These are phyloP conservation scores for Myxocyprinus asiaticus DNA, from an alignment of 2,113 vertebrate genomes.

Conservation along the genomic window DNA sequence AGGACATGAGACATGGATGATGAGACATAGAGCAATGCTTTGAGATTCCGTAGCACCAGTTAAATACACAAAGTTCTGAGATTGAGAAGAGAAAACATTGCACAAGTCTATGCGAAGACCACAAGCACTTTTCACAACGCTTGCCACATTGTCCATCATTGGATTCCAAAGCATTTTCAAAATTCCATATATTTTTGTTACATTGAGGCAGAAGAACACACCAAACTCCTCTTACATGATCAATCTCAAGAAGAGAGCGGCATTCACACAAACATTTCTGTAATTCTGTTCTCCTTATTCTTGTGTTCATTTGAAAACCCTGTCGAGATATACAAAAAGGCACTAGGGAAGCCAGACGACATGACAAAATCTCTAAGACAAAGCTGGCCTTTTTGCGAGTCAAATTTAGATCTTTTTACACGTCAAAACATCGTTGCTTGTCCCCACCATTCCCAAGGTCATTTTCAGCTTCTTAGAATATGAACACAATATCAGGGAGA, in stretches of 20 bases:
- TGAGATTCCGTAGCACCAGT: slow-evolving; percentile 80
- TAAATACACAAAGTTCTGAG: slow-evolving; percentile 79
- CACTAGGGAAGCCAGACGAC: slow-evolving; percentile 76
- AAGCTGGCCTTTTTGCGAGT: slow-evolving; percentile 65
- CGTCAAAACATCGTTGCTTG: slow-evolving; percentile 16
- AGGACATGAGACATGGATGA: slow-evolving; percentile 55
- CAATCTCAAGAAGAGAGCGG: slow-evolving; percentile 27
- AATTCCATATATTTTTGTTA: background rate
- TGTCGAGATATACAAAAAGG: slow-evolving; percentile 76
- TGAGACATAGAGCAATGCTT: slow-evolving; percentile 67
- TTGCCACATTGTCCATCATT: slow-evolving; percentile 44
- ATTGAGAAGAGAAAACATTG: slow-evolving; percentile 83
- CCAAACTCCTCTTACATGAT: slow-evolving; percentile 16
- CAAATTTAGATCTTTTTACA: slow-evolving; percentile 46
- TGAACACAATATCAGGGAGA: background rate
- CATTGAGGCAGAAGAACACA: slow-evolving; percentile 9
- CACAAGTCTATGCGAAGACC: slow-evolving; percentile 60
- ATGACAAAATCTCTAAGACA: slow-evolving; percentile 55
- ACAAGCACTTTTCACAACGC: slow-evolving; percentile 49
- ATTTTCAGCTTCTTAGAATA: slow-evolving; percentile 12
- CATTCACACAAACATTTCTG: slow-evolving; percentile 10
- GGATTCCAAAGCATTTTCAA: slow-evolving; percentile 24
- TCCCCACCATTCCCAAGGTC: slow-evolving; percentile 22
- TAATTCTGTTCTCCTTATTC: slow-evolving; percentile 37
- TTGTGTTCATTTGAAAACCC: slow-evolving; percentile 65